Percentiles rank a stretch among this genome's conserved stretches.
phyloP scores from a whole-genome alignment of 2,797 vertebrate species.

The Sarcophilus harrisii region DNA sequence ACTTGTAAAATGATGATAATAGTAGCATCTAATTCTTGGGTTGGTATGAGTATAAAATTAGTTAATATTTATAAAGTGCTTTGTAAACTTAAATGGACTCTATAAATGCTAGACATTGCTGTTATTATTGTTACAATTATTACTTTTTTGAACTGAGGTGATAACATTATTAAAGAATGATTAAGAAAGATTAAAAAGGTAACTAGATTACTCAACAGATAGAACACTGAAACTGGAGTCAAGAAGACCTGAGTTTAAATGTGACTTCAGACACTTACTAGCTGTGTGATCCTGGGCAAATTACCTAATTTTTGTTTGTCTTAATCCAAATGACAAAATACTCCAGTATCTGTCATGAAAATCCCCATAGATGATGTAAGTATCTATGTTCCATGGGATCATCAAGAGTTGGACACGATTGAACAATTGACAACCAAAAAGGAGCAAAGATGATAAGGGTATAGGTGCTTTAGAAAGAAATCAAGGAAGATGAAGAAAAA shows the following conservation, averaged over 20 bases:
- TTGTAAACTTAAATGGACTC: not conserved
- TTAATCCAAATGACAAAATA: not conserved
- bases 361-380: not conserved
- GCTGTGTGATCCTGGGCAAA: not conserved
- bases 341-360: not conserved
- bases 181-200: not conserved
- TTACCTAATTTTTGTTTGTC: not conserved
- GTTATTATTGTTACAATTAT: not conserved
- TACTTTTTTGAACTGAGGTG: not conserved
- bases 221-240: not conserved
- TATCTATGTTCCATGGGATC: not conserved
- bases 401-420: not conserved
- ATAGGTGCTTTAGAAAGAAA: no score
- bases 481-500: no score
- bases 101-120: not conserved
- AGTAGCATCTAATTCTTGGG: not conserved
- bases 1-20: not conserved
- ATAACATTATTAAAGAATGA: not conserved
- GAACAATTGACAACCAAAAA: not conserved
- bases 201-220: not conserved
- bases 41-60: not conserved
- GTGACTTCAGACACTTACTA: not conserved
- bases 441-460: not conserved
- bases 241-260: not conserved
- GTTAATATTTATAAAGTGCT: not conserved